These are phyloP conservation scores for Poecilobothrus nobilitatus DNA, from an alignment of 2,888 invertebrate species.

Conservation along the genomic window DNA sequence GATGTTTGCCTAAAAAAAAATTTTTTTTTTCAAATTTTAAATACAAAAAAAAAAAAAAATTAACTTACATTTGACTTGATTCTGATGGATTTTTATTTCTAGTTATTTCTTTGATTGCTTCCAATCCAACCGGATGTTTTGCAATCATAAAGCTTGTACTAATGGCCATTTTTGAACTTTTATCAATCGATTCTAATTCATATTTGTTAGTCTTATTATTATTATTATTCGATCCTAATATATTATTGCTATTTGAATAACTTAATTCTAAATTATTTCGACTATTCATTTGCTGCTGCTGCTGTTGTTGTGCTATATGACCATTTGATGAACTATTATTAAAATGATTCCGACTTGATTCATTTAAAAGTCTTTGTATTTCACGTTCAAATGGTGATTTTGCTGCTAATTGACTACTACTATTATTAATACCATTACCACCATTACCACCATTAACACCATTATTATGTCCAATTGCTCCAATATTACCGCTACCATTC, in stretches of 20 bases:
- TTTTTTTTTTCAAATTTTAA: neutral
- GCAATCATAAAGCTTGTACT: constrained; percentile 43
- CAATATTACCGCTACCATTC: constrained; percentile 15
- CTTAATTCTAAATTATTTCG: constrained; percentile 37
- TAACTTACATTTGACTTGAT: constrained; percentile 43
- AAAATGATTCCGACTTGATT: constrained; percentile 39
- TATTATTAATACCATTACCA: constrained; percentile 15
- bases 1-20: constrained; percentile 40
- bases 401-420: constrained; percentile 34
- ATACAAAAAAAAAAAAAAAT: constrained; percentile 7
- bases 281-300: constrained; percentile 28
- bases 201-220: constrained; percentile 36
- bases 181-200: constrained; percentile 31
- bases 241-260: constrained; percentile 39
- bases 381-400: constrained; percentile 68
- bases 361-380: constrained; percentile 68
- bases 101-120: constrained; percentile 68
- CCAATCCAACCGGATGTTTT: constrained; percentile 64
- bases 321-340: constrained; percentile 22
- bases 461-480: constrained; percentile 12
- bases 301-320: constrained; percentile 13
- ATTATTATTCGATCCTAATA: constrained; percentile 38
- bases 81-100: constrained; percentile 51
- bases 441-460: constrained; percentile 2
- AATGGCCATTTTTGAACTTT: constrained; percentile 35